Evolutionary conservation across 2,797 vertebrate genomes (phyloP), one percentile per base, ranked within the genome.

Genomic region (Crenuchus spilurus): DNA sequence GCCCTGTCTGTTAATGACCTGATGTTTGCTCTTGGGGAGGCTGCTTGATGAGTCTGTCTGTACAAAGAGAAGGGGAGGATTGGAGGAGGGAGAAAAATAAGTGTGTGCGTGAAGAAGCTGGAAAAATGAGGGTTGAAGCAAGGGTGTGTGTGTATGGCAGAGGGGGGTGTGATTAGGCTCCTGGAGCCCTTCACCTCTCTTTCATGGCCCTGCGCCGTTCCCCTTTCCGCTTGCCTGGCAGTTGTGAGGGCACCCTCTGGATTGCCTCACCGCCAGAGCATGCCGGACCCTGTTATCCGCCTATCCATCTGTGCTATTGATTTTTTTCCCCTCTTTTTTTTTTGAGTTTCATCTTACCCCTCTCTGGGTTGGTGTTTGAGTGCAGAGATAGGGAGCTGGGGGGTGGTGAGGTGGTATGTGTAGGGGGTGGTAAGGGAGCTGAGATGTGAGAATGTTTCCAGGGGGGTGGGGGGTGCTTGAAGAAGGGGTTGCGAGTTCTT

Each of bases 221-320:
- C 84, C 85, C 88, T 88, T 86, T 85, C 87, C 76, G 86, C 87
- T 89, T 87, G 83, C 89, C 87, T 92, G 90, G 90, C 91, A 90
- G 92, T 91, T 90, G 90, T 92, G 90, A 92, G 90, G 91, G 90
- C 89, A 92, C 90, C 90, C 89, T 92, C 91, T 90, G 91, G 90
- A 92, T 91, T 91, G 88, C 91, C 90, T 92, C 89, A 91, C 85
- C 62, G 84, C 87, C 83, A 86, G 90, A 90, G 90, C 91, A 93
- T 90, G 90, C 89, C 86, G 90, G 90, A 91, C 91, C 90, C 88
- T 92, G 88, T 93, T 91, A 92, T 92, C 91, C 84, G 85, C 89
- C 90, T 88, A 92, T 93, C 90, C 91, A 92, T 92, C 91, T 94
- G 91, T 87, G 87, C 88, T 93, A 93, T 93, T 91, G 90, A 92